Percentiles rank a stretch among this genome's conserved stretches.
phyloP scores from a whole-genome alignment of 35 echinoderm and acorn worm genomes.

The Acanthaster planci region DNA sequence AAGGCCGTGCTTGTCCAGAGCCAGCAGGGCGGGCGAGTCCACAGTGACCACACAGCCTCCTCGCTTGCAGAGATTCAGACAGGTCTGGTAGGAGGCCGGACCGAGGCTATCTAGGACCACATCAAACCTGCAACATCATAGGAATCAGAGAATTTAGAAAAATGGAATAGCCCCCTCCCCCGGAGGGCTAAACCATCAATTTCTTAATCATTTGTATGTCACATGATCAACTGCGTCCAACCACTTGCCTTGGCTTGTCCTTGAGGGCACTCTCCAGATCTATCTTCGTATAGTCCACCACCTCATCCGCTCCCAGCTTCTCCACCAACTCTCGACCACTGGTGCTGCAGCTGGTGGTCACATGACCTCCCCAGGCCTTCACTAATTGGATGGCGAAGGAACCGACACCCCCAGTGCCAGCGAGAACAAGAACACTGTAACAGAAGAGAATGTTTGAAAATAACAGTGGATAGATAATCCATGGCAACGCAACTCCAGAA shows the following conservation, averaged over 20 bases:
- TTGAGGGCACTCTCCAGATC: conserved; percentile 37
- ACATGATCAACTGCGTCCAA: too few species aligned
- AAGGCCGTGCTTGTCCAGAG: conserved; percentile 52
- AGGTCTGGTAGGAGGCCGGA: conserved; percentile 29
- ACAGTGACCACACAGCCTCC: conserved; percentile 60
- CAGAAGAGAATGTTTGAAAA: not conserved
- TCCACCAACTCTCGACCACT: conserved; percentile 63
- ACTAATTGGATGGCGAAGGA: conserved; percentile 82
- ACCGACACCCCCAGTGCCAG: conserved; percentile 79
- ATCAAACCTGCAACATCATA: conserved; percentile 69
- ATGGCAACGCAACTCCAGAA: not conserved
- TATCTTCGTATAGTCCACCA: conserved; percentile 73
- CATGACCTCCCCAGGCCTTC: conserved; percentile 93
- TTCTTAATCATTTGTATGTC: too few species aligned
- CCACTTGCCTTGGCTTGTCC: conserved; percentile 17
- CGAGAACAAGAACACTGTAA: conserved; percentile 69
- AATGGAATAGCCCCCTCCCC: too few species aligned
- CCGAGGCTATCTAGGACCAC: conserved; percentile 58
- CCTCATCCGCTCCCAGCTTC: conserved; percentile 73
- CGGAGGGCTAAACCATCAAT: too few species aligned
- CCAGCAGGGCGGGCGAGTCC: conserved; percentile 49
- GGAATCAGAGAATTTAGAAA: too few species aligned
- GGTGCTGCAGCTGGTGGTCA: conserved; percentile 82
- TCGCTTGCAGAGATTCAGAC: conserved; percentile 30
- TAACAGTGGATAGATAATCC: not conserved